These are phyloP conservation scores for Ptychoptera albimana DNA, from an alignment of 2,888 invertebrate species.

Conservation along the genomic window DNA sequence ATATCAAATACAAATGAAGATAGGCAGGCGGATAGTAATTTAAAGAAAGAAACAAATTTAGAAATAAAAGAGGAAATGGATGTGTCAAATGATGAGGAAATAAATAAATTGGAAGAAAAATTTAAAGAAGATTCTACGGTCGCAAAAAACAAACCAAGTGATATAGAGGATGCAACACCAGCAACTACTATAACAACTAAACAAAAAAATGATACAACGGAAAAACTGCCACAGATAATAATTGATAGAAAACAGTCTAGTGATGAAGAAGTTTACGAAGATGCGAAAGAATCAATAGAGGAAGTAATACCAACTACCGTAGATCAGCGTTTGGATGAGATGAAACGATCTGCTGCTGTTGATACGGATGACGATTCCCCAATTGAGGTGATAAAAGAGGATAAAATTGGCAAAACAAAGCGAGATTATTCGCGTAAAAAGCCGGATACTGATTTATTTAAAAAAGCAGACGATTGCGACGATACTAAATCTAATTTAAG, in stretches of 20 bases:
- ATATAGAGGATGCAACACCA: constrained; percentile 14
- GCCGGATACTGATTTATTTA: constrained; percentile 18
- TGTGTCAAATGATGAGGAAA: constrained; percentile 11
- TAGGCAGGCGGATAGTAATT: constrained; percentile 1
- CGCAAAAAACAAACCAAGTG: background rate
- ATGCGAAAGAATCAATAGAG: constrained; percentile 3
- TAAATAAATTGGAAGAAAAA: constrained; percentile 12
- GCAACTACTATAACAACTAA: constrained; percentile 1
- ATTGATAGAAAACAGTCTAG: background rate
- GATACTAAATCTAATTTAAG: constrained; percentile 13
- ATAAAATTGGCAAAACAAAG: constrained; percentile 43
- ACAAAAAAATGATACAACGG: background rate
- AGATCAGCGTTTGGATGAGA: constrained; percentile 10
- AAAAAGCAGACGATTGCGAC: background rate
- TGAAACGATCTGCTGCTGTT: constrained; percentile 9
- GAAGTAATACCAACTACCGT: constrained; percentile 9
- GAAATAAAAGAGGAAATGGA: too few species aligned
- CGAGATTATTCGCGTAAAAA: constrained; percentile 42
- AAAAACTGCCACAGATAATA: background rate
- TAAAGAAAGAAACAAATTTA: too few species aligned
- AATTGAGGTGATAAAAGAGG: constrained; percentile 43
- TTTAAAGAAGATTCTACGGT: constrained; percentile 7
- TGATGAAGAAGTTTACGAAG: constrained; percentile 3
- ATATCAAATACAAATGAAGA: background rate
- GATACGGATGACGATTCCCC: constrained; percentile 42